Conservation (phyloP, 1,140 invertebrate genomes). For the Megalonaias nervosa region DNA sequence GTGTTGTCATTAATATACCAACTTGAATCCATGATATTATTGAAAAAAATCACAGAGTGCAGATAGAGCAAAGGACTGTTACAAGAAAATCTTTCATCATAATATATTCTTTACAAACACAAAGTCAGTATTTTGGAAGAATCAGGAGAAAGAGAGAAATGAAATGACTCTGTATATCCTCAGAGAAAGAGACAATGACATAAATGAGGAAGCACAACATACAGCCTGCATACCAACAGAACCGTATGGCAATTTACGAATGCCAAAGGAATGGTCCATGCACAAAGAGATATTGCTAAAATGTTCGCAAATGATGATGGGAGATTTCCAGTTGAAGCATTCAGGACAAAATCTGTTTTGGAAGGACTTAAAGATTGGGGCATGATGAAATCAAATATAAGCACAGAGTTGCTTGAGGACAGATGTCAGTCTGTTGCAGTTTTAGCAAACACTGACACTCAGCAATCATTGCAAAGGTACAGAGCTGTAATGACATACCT, state of each 20-base stretch:
- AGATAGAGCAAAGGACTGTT: slow-evolving; percentile 21
- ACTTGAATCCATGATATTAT: slow-evolving; percentile 16
- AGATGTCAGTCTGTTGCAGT: slow-evolving; percentile 31
- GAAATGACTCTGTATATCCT: slow-evolving; percentile 3
- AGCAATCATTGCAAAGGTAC: slow-evolving; percentile 11
- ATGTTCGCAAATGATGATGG: slow-evolving; percentile 13
- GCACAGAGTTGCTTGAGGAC: slow-evolving; percentile 25
- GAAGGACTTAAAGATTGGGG: slow-evolving; percentile 30
- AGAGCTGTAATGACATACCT: slow-evolving; percentile 18
- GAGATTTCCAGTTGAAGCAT: slow-evolving; percentile 13
- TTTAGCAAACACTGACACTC: slow-evolving; percentile 9
- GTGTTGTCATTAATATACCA: slow-evolving; percentile 15
- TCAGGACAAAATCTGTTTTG: slow-evolving; percentile 6
- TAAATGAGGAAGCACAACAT: slow-evolving; percentile 4
- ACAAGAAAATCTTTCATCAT: slow-evolving; percentile 14
- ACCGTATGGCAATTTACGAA: slow-evolving; percentile 14
- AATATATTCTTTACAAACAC: slow-evolving; percentile 33
- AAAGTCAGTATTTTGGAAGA: slow-evolving; percentile 3
- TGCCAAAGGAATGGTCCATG: slow-evolving; percentile 20
- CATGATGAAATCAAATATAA: slow-evolving; percentile 35
- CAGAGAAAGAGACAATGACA: background rate
- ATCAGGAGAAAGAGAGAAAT: background rate
- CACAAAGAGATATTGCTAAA: background rate
- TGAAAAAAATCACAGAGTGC: background rate
- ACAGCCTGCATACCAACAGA: slow-evolving; percentile 24